Conservation (phyloP, 2,797 vertebrate species). For the Sebastes trivittatus region DNA sequence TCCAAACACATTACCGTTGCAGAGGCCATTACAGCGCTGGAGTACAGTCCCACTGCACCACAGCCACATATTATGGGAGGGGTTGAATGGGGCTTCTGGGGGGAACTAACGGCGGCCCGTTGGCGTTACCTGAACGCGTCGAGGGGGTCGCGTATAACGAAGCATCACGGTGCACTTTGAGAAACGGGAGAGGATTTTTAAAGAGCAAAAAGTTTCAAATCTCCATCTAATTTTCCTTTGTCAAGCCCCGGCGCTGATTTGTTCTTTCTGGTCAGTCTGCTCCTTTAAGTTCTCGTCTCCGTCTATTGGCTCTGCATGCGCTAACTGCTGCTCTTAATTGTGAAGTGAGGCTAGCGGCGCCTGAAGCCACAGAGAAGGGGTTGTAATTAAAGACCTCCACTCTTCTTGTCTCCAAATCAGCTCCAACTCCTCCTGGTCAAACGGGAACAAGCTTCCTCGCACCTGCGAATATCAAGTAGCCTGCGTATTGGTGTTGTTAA, state of each 20-base stretch:
- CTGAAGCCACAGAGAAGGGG: conserved; percentile 63
- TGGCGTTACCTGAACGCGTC: conserved; percentile 54
- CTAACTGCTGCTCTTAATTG: conserved; percentile 78
- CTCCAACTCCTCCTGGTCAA: conserved; percentile 72
- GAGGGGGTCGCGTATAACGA: conserved; percentile 28
- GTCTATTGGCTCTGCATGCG: conserved; percentile 38
- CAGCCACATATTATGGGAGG: conserved; percentile 50
- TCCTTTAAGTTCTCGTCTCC: conserved; percentile 40
- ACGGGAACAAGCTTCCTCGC: conserved; percentile 61
- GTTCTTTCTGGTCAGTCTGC: neutral
- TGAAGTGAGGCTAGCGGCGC: conserved; percentile 67
- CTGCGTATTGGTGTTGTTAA: conserved; percentile 33
- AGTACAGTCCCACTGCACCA: conserved; percentile 67
- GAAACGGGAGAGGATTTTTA: neutral
- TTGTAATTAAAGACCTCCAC: conserved; percentile 81
- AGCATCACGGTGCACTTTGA: conserved; percentile 7
- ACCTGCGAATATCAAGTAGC: conserved; percentile 79
- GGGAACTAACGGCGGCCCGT: conserved; percentile 37
- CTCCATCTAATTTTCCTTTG: conserved; percentile 25
- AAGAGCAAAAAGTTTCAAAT: conserved; percentile 10
- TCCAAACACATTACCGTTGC: conserved; percentile 81
- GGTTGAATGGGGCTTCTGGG: conserved; percentile 43
- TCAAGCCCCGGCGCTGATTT: conserved; percentile 23
- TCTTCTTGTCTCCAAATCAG: conserved; percentile 80
- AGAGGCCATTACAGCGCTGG: conserved; percentile 74